Conservation (phyloP, 2,113 vertebrate species). For the Ceyx cyanopectus region DNA sequence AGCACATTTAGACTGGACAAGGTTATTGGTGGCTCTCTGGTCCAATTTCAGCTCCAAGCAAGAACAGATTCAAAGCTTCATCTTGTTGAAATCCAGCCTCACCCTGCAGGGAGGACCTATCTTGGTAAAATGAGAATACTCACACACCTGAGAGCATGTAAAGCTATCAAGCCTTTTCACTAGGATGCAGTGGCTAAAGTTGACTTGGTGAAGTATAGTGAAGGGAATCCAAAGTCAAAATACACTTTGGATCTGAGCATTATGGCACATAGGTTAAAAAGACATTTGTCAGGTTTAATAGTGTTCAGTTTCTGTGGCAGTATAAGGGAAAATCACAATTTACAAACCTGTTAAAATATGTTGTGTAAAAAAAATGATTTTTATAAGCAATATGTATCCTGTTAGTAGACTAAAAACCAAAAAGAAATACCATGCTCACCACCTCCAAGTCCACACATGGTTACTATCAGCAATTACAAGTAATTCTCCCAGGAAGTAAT, state of each 20-base stretch:
- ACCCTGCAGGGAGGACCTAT: neutral
- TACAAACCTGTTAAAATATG: neutral
- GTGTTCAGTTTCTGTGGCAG: neutral
- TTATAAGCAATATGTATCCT: neutral
- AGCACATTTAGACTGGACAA: neutral
- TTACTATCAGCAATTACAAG: neutral
- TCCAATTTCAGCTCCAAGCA: neutral
- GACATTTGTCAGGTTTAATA: neutral
- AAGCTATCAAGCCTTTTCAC: neutral
- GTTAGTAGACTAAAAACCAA: neutral
- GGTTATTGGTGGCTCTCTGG: neutral
- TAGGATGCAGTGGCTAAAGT: neutral
- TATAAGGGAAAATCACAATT: neutral
- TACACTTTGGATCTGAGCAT: neutral
- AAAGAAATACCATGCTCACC: neutral
- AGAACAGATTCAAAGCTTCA: neutral
- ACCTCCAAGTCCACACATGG: neutral
- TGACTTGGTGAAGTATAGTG: neutral
- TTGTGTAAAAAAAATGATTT: neutral
- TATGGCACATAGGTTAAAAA: neutral
- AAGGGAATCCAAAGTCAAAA: neutral
- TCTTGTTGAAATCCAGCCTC: neutral
- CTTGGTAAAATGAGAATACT: neutral
- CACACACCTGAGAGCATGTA: neutral
- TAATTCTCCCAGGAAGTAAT: neutral